Conservation (phyloP, 2,797 vertebrate genomes). For the Malacoraja senta region DNA sequence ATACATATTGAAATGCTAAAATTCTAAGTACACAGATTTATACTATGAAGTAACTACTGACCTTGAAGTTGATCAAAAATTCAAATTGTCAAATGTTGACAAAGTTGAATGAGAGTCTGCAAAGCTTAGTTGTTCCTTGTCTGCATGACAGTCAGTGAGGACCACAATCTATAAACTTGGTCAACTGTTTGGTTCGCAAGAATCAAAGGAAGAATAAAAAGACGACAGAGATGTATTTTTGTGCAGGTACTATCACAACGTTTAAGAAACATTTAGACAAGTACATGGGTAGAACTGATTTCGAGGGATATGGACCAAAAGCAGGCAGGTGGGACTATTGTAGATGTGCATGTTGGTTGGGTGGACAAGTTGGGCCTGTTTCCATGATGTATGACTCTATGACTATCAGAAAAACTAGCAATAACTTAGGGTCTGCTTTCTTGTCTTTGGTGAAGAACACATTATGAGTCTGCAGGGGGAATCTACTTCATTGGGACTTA, state of each 20-base stretch:
- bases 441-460: not conserved
- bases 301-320: too few relatives aligned
- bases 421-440: not conserved
- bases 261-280: too few relatives aligned
- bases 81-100: not conserved
- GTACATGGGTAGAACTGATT: too few relatives aligned
- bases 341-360: too few relatives aligned
- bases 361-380: too few relatives aligned
- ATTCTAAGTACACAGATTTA: not conserved
- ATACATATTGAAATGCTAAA: constrained; percentile 2
- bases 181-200: not conserved
- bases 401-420: not conserved
- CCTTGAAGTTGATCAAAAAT: not conserved
- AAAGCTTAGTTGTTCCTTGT: not conserved
- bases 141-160: not conserved
- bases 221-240: not conserved
- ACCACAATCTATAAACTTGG: not conserved
- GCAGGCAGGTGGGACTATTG: too few relatives aligned
- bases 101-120: not conserved
- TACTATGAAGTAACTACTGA: not conserved
- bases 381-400: too few relatives aligned
- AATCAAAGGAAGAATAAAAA: not conserved
- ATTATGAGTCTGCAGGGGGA: not conserved
- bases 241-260: too few relatives aligned
- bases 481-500: not conserved